Evolutionary conservation across 2,888 invertebrate genomes (phyloP), one percentile per base, ranked within the genome.

Genomic region (Spialia ferax): DNA sequence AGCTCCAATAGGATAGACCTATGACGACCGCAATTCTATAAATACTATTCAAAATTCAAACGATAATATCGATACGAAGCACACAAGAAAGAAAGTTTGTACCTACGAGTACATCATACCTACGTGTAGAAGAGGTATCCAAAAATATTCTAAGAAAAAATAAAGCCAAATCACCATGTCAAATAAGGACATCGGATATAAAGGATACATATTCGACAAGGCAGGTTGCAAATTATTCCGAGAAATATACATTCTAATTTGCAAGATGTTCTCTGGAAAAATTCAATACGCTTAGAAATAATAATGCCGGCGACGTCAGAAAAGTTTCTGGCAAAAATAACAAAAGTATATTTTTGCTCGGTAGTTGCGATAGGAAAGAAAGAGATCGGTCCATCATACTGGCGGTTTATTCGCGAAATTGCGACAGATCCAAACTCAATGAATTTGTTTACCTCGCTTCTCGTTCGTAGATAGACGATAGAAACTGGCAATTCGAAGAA

Each of bases 361-460:
- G 22, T 54, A 56, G 50, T 52, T 50, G 50, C 23, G 57, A 65
- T 52, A 56, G 22, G 48, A 48, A 48, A 50, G 59, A 48, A 50
- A 64, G 22, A 59, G 32, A 48, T 64, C 59, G 59, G 65, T 65
- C 26, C 20, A 52, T 65, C 57, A 65, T 38, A 26, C 59, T 52
- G 26, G 15, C n/a, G 57, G 64, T 57, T 59, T 65, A 65, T 65
- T 57, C 26, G 57, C 65, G 38, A 65, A 59, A 65, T 57, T 65
- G 57, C 52, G 50, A 59, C 57, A 65, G 50, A 65, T 65, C 64
- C 38, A 35, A 57, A 23, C 38, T 57, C 64, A 38, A 65, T 65
- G 57, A 65, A 50, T 52, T 59, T 65, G 65, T 65, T 65, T 65
- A 59, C 38, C 50, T 48, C 15, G 45, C 15, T 42, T 45, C 22